Evolutionary conservation across 2,888 invertebrate species (phyloP), one percentile per base, ranked within the genome.

Genomic region (Erebia aethiops): DNA sequence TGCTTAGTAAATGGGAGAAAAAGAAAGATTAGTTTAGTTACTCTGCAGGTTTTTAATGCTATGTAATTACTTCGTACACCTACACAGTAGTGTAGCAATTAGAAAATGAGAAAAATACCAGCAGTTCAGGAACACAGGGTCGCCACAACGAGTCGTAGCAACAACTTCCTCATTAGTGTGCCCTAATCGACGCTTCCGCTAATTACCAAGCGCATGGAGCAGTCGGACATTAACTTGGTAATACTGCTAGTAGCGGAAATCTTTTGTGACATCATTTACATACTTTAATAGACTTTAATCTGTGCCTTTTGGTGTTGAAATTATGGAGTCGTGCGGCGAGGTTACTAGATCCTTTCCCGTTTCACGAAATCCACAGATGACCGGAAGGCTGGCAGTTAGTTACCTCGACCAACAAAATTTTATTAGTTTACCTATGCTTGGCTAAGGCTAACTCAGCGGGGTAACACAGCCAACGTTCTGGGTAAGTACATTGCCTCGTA

Each of bases 91-190:
- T 11, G 57, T 49, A 49, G 49, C 26, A 67, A 49, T 58, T 67
- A 66, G 46, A 5, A 26, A 67, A 58, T 46, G 21, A 67, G 57
- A 58, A 49, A 57, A 58, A 67, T 21, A 67, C 18, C 54, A 46
- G 16, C 66, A 49, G 41, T 49, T 35, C 58, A 58, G 67, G 66
- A 65, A 65, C 43, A 35, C 46, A 21, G 54, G 41, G 18, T 16
- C 81, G 78, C 81, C 80, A 83, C 84, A 83, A 87, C 84, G 35
- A 35, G 1, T 35, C 35, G 35, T 60, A 5, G 41, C 21, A 49
- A 18, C 21, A 83, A 85, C 82, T 92, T 92, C 92, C 92, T 92
- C 89, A 92, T 92, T 92, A 92, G 84, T 78, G 77, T 74, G 77
- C 79, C 76, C 83, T 88, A 91, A 89, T 90, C 86, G 86, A 68